Evolutionary conservation across 2,888 invertebrate genomes (phyloP).

Genomic region (Drosophila mimica): DNA sequence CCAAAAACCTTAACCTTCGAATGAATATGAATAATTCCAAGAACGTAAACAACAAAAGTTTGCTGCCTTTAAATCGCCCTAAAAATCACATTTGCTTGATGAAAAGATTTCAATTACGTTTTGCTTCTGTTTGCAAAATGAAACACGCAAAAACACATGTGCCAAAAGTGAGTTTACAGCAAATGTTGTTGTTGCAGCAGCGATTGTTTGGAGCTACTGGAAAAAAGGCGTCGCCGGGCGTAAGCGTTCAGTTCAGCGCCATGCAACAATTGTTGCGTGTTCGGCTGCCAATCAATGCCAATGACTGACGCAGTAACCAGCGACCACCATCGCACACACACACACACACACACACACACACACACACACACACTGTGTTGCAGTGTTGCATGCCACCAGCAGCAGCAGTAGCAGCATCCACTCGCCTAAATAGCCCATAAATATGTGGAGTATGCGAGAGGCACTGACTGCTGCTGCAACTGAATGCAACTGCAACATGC

Average conservation of each 20-base stretch:
- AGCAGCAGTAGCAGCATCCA: slow-evolving; percentile 60
- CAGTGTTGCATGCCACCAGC: slow-evolving; percentile 17
- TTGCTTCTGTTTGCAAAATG: slow-evolving; percentile 29
- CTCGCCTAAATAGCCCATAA: slow-evolving; percentile 77
- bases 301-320: slow-evolving; percentile 61
- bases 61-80: neutral
- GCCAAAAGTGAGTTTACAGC: slow-evolving; percentile 50
- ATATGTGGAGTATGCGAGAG: slow-evolving; percentile 75
- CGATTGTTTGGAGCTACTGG: slow-evolving; percentile 10
- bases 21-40: neutral
- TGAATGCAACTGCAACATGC: slow-evolving; percentile 43
- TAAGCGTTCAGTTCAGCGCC: slow-evolving; percentile 56
- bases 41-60: neutral
- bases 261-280: slow-evolving; percentile 80
- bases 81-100: neutral
- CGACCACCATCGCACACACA: slow-evolving; percentile 31
- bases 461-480: slow-evolving; percentile 18
- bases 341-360: slow-evolving; percentile 2
- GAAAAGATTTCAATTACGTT: neutral
- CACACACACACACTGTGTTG: neutral
- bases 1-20: neutral
- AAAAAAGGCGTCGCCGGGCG: slow-evolving; percentile 29
- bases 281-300: slow-evolving; percentile 77
- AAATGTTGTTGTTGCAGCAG: slow-evolving; percentile 1
- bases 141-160: slow-evolving; percentile 49